These are phyloP conservation scores for Globicephala melas DNA, from an alignment of 2,113 vertebrate species.

Conservation along the genomic window DNA sequence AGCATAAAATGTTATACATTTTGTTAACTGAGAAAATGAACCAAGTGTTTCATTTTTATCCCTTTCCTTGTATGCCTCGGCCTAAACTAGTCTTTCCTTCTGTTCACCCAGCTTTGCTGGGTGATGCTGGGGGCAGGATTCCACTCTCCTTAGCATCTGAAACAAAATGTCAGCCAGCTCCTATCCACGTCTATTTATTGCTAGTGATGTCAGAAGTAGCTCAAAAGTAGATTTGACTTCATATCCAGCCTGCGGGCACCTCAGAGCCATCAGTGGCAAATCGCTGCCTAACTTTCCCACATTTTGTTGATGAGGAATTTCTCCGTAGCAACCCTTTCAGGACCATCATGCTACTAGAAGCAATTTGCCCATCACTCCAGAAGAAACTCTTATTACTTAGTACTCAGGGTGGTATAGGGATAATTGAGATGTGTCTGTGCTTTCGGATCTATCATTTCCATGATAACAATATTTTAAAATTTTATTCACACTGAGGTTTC, in stretches of 20 bases:
- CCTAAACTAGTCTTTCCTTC: background rate
- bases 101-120: background rate
- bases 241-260: conserved; percentile 1
- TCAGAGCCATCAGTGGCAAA: background rate
- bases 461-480: background rate
- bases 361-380: background rate
- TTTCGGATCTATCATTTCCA: background rate
- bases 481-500: background rate
- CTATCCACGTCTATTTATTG: conserved; percentile 57
- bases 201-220: conserved; percentile 61
- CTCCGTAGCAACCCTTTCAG: background rate
- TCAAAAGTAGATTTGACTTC: conserved; percentile 38
- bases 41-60: background rate
- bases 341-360: background rate
- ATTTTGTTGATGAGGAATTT: background rate
- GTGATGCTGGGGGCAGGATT: conserved; percentile 36
- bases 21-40: conserved; percentile 40
- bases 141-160: conserved; percentile 42
- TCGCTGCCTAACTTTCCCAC: background rate
- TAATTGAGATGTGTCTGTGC: background rate
- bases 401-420: background rate
- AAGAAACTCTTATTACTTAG: background rate
- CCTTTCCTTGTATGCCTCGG: background rate
- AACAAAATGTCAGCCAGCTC: conserved; percentile 69
- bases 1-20: background rate